phyloP scores from a whole-genome alignment of 2,888 invertebrate genomes.

The Meta bourneti region DNA sequence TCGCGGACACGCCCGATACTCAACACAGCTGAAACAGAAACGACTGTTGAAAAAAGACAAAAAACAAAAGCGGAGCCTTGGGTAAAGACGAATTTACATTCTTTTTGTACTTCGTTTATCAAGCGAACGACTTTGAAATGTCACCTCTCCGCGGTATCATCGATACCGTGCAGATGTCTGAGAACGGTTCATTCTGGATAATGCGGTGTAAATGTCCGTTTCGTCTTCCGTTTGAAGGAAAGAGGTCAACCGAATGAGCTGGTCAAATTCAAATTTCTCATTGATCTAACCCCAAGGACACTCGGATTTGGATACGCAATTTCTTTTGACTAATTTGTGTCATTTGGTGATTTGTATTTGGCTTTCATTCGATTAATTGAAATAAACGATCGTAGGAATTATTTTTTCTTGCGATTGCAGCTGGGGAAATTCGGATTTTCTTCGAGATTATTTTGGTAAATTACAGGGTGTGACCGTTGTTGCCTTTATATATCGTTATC shows the following conservation, averaged over 20 bases:
- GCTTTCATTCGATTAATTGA: too few relatives aligned
- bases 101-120: conserved; percentile 61
- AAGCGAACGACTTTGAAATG: conserved; percentile 59
- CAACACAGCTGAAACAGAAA: not conserved
- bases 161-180: conserved; percentile 5
- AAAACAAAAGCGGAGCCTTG: conserved; percentile 40
- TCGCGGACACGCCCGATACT: conserved; percentile 54
- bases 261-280: not conserved
- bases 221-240: not conserved
- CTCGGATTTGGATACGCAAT: not conserved
- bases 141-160: conserved; percentile 40
- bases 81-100: conserved; percentile 47
- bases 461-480: too few relatives aligned
- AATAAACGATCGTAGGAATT: too few relatives aligned
- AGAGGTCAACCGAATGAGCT: not conserved
- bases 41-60: not conserved
- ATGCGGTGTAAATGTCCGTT: not conserved
- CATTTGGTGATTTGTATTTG: too few relatives aligned
- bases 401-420: too few relatives aligned
- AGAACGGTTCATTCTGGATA: conserved; percentile 4
- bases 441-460: too few relatives aligned
- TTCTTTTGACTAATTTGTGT: too few relatives aligned
- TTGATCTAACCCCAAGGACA: not conserved
- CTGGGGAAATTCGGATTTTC: too few relatives aligned
- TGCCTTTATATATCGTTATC: too few relatives aligned